Evolutionary conservation across 2,113 vertebrate genomes (phyloP).

Genomic region (Mystacornis crossleyi): DNA sequence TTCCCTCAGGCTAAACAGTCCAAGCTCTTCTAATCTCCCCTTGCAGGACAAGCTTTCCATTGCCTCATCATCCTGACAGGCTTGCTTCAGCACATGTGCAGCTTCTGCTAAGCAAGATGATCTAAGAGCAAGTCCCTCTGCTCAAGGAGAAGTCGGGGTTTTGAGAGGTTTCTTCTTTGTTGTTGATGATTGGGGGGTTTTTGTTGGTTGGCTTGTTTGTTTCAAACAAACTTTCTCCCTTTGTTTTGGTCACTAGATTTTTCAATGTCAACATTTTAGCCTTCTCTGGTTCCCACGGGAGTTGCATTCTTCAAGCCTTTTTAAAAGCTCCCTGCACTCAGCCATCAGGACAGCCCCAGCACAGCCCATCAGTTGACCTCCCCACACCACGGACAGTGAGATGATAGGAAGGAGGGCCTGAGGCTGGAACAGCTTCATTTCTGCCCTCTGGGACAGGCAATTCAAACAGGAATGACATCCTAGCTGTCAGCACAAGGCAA

Average conservation of each 20-base stretch:
- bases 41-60: background rate
- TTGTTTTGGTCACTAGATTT: background rate
- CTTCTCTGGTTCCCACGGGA: background rate
- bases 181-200: rapidly evolving
- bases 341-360: background rate
- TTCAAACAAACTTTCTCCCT: background rate
- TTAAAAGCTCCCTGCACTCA: background rate
- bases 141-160: background rate
- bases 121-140: background rate
- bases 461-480: background rate
- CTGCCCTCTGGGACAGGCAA: background rate
- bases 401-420: background rate
- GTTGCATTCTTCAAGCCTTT: background rate
- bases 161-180: background rate
- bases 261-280: background rate
- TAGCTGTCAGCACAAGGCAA: background rate
- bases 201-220: background rate
- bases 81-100: background rate
- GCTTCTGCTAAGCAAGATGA: background rate
- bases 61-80: background rate
- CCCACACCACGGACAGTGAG: rapidly evolving
- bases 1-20: background rate
- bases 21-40: background rate
- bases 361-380: background rate
- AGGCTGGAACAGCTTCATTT: background rate